Evolutionary conservation across 92 coral and sea anemone species (phyloP).

Genomic region (Umimayanthus chanpuru): DNA sequence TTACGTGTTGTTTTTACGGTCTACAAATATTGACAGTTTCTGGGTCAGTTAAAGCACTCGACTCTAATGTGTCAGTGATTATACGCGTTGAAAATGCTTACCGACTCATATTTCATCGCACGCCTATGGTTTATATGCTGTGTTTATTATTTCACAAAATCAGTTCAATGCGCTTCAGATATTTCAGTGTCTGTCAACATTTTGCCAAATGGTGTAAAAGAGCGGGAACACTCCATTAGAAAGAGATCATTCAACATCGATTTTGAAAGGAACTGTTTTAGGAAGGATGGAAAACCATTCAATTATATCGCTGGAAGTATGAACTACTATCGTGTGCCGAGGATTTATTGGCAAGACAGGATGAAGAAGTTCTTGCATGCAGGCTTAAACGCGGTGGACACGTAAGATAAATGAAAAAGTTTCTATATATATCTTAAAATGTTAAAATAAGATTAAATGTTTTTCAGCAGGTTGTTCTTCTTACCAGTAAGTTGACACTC

Average conservation of each 20-base stretch:
- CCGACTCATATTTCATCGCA: neutral
- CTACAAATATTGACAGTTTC: neutral
- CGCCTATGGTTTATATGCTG: neutral
- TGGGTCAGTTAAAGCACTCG: too few relatives aligned
- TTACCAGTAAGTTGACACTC: constrained; percentile 1
- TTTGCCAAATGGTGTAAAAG: neutral
- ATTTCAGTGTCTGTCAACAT: neutral
- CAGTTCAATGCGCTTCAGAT: neutral
- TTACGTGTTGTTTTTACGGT: neutral
- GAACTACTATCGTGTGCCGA: constrained; percentile 23
- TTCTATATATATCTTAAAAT: neutral
- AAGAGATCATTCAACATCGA: constrained; percentile 23
- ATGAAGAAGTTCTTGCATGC: constrained; percentile 32
- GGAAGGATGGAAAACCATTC: constrained; percentile 44
- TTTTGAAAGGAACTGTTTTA: constrained; percentile 34
- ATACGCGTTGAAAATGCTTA: neutral
- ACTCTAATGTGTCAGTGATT: too few relatives aligned
- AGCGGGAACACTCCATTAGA: neutral
- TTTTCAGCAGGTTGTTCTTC: neutral
- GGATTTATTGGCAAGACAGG: constrained; percentile 29
- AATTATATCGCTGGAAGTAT: constrained; percentile 42
- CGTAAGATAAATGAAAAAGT: constrained; percentile 17
- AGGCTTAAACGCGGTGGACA: constrained; percentile 19
- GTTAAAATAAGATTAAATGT: neutral
- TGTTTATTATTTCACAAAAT: neutral